Base-by-base conservation (phyloP, 1,140 invertebrate genomes). In the Nebria ingens region DNA sequence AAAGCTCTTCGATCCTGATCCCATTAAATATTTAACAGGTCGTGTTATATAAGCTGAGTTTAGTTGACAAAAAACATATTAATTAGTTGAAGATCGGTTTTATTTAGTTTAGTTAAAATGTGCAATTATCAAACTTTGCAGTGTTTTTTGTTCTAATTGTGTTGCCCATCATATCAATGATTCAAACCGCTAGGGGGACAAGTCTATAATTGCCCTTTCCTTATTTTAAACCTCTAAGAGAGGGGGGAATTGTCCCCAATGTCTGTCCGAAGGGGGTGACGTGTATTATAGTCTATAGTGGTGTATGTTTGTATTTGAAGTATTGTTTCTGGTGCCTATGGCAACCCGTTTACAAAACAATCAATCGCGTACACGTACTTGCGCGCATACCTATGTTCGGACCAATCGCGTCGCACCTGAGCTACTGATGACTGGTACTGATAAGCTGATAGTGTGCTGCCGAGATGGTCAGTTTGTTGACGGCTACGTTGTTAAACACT, bases 291-390 rank as follows among this genome's bases (percentile, higher is more conserved):
- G 25, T n/a, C 6, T n/a, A 34, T 9, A 34, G 25, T n/a, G 25
- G 25, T 34, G n/a, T 34, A 45, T 65, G 66, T 68, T 68, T 68
- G 66, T 68, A 66, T 68, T 62, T 56, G 51, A 57, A 54, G 60
- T 53, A 55, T n/a, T 52, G 62, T 66, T 57, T n/a, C n/a, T 51
- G 53, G 62, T 68, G 57, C 52, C 66, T 64, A 66, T 66, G 65
- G 62, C 64, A 56, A 68, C 66, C 58, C 56, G 40, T 12, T 12
- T 45, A 17, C 40, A 12, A 45, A 60, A 63, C 66, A 66, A 68
- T 68, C 66, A 68, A 65, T 68, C 65, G 64, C 58, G 52, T 60
- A 63, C 66, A 68, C 66, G 66, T 66, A 65, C 49, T 51, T n/a
- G n/a, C 57, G 54, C 54, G 51, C 60, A 22, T 57, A 45, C 40